These are phyloP conservation scores for Pangasius krempfi DNA, from an alignment of 2,797 vertebrate species.

Conservation along the genomic window DNA sequence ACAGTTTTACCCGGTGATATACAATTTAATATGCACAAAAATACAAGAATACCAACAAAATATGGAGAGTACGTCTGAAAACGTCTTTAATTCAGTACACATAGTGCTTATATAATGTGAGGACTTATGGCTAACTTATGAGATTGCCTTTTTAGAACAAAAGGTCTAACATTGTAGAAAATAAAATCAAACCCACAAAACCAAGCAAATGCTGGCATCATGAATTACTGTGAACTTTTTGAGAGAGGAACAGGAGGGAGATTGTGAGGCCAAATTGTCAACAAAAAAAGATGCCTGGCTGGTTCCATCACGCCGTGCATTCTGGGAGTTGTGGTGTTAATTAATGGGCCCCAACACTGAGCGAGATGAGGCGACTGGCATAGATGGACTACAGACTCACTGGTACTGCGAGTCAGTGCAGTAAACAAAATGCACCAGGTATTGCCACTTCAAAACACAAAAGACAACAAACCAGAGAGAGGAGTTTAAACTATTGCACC, in stretches of 20 bases:
- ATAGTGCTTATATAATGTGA: slow-evolving; percentile 83
- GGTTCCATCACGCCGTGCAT: slow-evolving; percentile 69
- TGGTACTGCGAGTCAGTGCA: slow-evolving; percentile 60
- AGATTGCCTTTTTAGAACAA: slow-evolving; percentile 93
- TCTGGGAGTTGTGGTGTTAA: slow-evolving; percentile 77
- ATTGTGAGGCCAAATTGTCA: slow-evolving; percentile 61
- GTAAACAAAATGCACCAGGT: slow-evolving; percentile 58
- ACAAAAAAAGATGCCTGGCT: slow-evolving; percentile 55
- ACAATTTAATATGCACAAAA: slow-evolving; percentile 91
- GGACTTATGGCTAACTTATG: slow-evolving; percentile 77
- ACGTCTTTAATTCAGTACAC: slow-evolving; percentile 86
- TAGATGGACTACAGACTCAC: slow-evolving; percentile 58
- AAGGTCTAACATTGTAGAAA: slow-evolving; percentile 79
- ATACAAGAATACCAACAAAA: slow-evolving; percentile 87
- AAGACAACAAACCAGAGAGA: slow-evolving; percentile 55
- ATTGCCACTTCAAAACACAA: slow-evolving; percentile 46
- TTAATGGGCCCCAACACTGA: slow-evolving; percentile 60
- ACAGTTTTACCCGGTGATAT: slow-evolving; percentile 94
- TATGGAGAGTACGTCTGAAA: slow-evolving; percentile 80
- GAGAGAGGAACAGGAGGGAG: slow-evolving; percentile 35
- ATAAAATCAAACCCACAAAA: slow-evolving; percentile 78
- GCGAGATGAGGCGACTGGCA: slow-evolving; percentile 62
- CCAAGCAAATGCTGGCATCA: slow-evolving; percentile 79
- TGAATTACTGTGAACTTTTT: slow-evolving; percentile 71
- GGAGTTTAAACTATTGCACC: slow-evolving; percentile 53